phyloP scores from a whole-genome alignment of 2,113 vertebrate genomes.

The Nansenia antarctica region DNA sequence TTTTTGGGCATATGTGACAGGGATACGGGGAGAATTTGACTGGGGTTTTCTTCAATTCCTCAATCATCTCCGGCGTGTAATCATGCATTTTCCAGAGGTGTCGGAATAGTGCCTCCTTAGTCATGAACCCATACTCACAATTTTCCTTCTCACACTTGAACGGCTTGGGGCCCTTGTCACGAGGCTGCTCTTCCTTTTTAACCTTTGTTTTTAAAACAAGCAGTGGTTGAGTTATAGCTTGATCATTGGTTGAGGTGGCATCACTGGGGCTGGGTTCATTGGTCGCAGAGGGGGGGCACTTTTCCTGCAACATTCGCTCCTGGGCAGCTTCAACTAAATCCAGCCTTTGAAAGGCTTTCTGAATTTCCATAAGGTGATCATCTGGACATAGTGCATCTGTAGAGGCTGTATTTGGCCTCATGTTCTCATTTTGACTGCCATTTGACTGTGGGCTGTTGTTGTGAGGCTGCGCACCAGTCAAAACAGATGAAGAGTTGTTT shows the following conservation, averaged over 20 bases:
- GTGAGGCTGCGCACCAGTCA: slow-evolving; percentile 50
- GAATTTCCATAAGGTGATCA: slow-evolving; percentile 85
- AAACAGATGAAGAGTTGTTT: slow-evolving; percentile 32
- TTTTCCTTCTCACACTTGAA: slow-evolving; percentile 89
- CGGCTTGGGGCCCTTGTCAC: slow-evolving; percentile 82
- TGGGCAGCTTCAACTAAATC: slow-evolving; percentile 82
- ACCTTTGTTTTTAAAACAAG: slow-evolving; percentile 53
- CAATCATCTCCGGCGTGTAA: slow-evolving; percentile 88
- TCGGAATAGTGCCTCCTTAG: slow-evolving; percentile 96
- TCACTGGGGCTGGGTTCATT: slow-evolving; percentile 59
- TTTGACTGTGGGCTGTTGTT: background rate
- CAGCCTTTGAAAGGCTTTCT: slow-evolving; percentile 86
- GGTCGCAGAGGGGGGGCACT: slow-evolving; percentile 42
- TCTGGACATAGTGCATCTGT: slow-evolving; percentile 72
- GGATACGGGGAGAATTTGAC: slow-evolving; percentile 93
- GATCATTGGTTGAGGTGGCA: slow-evolving; percentile 54
- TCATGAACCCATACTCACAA: slow-evolving; percentile 95
- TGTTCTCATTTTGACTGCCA: slow-evolving; percentile 49
- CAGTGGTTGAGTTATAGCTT: slow-evolving; percentile 43
- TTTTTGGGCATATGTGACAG: slow-evolving; percentile 94
- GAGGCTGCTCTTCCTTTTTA: slow-evolving; percentile 58
- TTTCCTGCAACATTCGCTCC: slow-evolving; percentile 55
- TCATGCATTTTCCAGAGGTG: slow-evolving; percentile 92
- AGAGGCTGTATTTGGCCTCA: slow-evolving; percentile 30
- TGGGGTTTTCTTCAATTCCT: slow-evolving; percentile 93